phyloP scores from a whole-genome alignment of 23 tunicate genomes.

The Styela clava region DNA sequence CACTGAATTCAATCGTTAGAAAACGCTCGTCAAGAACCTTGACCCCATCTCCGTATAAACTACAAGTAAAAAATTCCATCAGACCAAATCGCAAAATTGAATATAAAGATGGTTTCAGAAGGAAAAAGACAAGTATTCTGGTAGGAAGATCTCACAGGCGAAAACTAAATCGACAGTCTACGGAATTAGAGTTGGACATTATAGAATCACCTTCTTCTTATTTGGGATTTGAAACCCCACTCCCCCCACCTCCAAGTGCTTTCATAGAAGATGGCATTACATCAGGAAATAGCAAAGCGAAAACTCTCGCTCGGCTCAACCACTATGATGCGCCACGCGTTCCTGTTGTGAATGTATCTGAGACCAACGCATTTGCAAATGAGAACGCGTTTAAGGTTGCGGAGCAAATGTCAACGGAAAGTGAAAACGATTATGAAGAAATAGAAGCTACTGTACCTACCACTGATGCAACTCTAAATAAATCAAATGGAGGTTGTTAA shows the following conservation, averaged over 20 bases:
- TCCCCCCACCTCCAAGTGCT: not conserved
- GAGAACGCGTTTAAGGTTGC: too few species aligned
- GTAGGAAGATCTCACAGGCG: not conserved
- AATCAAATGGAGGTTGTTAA: too few species aligned
- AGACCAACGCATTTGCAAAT: too few species aligned
- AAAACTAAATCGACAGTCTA: not conserved
- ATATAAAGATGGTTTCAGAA: not conserved
- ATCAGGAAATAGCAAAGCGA: too few species aligned
- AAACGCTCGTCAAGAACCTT: not conserved
- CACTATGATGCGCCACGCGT: too few species aligned
- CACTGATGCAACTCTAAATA: too few species aligned
- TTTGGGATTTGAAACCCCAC: slow-evolving; percentile 1
- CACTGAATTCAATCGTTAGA: not conserved
- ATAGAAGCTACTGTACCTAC: too few species aligned
- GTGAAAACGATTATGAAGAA: not conserved
- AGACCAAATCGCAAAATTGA: not conserved
- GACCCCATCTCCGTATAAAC: slow-evolving; percentile 1
- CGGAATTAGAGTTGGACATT: not conserved
- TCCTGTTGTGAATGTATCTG: too few species aligned
- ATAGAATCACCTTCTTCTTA: not conserved
- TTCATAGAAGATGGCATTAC: too few species aligned
- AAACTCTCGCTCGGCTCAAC: too few species aligned
- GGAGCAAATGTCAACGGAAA: not conserved
- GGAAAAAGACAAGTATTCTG: not conserved
- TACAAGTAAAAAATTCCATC: not conserved